These are phyloP conservation scores for Cistogaster globosa DNA, from an alignment of 2,888 invertebrate genomes.

Conservation along the genomic window DNA sequence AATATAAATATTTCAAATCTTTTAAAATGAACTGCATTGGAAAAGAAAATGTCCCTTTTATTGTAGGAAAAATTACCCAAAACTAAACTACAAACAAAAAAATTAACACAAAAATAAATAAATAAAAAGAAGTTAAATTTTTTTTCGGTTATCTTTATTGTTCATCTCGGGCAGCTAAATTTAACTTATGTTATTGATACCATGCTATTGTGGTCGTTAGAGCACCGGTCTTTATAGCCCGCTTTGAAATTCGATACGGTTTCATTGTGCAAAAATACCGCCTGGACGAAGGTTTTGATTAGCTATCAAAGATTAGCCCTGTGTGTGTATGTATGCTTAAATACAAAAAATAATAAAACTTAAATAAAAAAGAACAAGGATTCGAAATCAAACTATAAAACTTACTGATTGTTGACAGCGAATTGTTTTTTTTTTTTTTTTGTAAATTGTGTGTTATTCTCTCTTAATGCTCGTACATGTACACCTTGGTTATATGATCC, in stretches of 20 bases:
- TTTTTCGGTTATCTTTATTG: slow-evolving; percentile 67
- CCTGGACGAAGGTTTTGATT: slow-evolving; percentile 70
- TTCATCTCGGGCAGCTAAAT: slow-evolving; percentile 71
- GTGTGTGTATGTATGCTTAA: slow-evolving; percentile 13
- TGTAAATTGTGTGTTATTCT: neutral
- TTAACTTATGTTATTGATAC: slow-evolving; percentile 71
- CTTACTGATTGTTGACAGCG: slow-evolving; percentile 57
- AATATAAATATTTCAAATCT: neutral
- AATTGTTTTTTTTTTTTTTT: slow-evolving; percentile 34
- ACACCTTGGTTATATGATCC: slow-evolving; percentile 62
- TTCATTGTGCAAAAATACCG: slow-evolving; percentile 70
- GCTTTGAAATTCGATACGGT: slow-evolving; percentile 71
- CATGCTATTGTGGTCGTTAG: slow-evolving; percentile 71
- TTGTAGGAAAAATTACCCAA: slow-evolving; percentile 16
- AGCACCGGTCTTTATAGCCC: slow-evolving; percentile 72
- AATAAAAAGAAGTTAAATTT: slow-evolving; percentile 37
- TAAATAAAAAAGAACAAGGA: slow-evolving; percentile 67
- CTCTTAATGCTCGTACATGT: slow-evolving; percentile 2
- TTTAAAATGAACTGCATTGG: neutral
- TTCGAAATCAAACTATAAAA: slow-evolving; percentile 55
- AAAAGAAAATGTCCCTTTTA: slow-evolving; percentile 28
- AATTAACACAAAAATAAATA: slow-evolving; percentile 19
- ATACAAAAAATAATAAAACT: neutral
- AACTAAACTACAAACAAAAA: too few species aligned
- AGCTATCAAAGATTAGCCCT: slow-evolving; percentile 70